A percentile compares a stretch with the other conserved stretches of the same genome.
Conservation (phyloP, 2,113 vertebrate genomes). For the Smithornis capensis region DNA sequence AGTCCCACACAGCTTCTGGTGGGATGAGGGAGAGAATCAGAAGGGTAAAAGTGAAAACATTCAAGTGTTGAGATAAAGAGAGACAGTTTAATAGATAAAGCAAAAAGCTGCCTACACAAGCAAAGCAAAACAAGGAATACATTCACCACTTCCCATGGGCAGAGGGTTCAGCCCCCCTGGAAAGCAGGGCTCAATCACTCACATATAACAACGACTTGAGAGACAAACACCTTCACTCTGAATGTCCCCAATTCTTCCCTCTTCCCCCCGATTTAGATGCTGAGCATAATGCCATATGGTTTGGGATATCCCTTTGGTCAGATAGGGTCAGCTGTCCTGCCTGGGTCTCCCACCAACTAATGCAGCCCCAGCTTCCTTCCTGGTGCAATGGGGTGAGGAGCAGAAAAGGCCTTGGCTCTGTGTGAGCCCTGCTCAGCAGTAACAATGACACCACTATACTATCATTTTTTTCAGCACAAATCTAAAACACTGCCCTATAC, state of each 20-base stretch:
- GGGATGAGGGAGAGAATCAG: neutral
- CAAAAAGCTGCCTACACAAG: neutral
- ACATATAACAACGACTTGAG: neutral
- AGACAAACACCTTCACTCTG: too few relatives aligned
- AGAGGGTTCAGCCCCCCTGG: neutral
- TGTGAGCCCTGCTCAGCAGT: too few relatives aligned
- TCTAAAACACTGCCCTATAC: neutral
- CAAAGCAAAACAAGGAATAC: neutral
- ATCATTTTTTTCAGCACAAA: neutral
- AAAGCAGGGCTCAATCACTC: neutral
- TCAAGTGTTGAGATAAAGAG: neutral
- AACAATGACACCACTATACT: neutral
- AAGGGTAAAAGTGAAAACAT: neutral
- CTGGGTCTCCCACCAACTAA: neutral
- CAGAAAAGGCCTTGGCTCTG: neutral
- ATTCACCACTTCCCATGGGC: neutral
- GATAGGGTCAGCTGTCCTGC: neutral
- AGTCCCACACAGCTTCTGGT: neutral
- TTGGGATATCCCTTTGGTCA: too few relatives aligned
- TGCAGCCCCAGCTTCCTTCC: rapidly evolving
- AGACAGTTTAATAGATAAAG: neutral
- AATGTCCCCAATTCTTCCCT: neutral
- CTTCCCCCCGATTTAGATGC: too few relatives aligned
- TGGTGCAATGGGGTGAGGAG: neutral
- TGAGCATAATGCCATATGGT: neutral